Conservation (phyloP, 2,113 vertebrate species). For the Upupa epops region DNA sequence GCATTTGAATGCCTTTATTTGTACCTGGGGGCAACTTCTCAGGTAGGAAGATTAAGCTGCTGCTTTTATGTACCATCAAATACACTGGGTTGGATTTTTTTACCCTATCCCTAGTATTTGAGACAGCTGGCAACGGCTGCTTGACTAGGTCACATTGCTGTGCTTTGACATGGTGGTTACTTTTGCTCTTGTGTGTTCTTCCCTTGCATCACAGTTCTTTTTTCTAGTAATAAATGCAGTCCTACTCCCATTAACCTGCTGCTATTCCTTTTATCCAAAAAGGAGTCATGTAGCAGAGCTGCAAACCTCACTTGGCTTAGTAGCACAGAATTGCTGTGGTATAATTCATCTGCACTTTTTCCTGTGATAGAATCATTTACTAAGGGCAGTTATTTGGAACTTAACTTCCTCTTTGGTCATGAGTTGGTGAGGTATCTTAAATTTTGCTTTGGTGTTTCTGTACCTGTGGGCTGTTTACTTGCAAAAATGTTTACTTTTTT, state of each 20-base stretch:
- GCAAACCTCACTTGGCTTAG: not conserved
- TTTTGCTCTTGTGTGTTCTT: not conserved
- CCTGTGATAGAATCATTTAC: not conserved
- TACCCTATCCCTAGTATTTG: rapidly evolving
- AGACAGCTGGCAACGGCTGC: not conserved
- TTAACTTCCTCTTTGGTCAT: not conserved
- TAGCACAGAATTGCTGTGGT: not conserved
- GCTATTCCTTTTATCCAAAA: not conserved
- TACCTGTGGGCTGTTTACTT: not conserved
- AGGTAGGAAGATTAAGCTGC: not conserved
- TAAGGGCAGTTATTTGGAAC: not conserved
- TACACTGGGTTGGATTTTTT: rapidly evolving
- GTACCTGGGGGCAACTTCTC: not conserved
- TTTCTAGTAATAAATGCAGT: not conserved
- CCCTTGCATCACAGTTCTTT: not conserved
- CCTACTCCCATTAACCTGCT: rapidly evolving
- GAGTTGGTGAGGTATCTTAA: not conserved
- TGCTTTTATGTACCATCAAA: not conserved
- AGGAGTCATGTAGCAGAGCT: not conserved
- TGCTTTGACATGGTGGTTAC: not conserved
- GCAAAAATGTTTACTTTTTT: not conserved
- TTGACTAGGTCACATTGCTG: not conserved
- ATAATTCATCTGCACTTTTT: not conserved
- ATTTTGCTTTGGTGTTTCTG: not conserved
- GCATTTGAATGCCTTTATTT: not conserved